Percentiles rank a stretch among this genome's conserved stretches.
These are phyloP conservation scores for Aplysina aerophoba DNA, from an alignment of 37 sponge, comb jelly and placozoan species.

Conservation along the genomic window DNA sequence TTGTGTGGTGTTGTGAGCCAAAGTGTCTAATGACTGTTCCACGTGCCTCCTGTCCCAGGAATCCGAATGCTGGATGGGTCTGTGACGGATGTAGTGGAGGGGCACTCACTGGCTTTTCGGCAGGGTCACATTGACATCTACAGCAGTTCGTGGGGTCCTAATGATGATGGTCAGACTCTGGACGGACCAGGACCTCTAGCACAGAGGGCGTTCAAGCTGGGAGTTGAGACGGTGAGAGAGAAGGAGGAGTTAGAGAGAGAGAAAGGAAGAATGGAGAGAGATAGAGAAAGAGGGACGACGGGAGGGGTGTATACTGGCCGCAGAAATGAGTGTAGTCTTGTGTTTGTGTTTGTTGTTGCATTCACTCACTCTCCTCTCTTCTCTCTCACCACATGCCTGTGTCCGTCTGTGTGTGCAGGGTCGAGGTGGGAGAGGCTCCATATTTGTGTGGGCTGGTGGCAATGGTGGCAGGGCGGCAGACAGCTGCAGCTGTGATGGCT, in stretches of 20 bases:
- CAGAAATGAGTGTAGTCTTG: too few relatives aligned
- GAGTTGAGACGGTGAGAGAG: conserved; percentile 69
- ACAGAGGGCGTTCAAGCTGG: conserved; percentile 73
- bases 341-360: too few relatives aligned
- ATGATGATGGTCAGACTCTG: conserved; percentile 93
- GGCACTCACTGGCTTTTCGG: conserved; percentile 80
- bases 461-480: conserved; percentile 93
- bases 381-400: too few relatives aligned
- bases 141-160: conserved; percentile 98
- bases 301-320: too few relatives aligned
- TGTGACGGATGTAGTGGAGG: conserved; percentile 95
- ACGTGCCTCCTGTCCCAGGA: too few relatives aligned
- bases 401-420: too few relatives aligned
- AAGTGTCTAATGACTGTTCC: too few relatives aligned
- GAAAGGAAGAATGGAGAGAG: too few relatives aligned
- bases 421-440: conserved; percentile 84
- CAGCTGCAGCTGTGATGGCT: conserved; percentile 98
- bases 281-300: too few relatives aligned
- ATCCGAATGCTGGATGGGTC: conserved; percentile 98
- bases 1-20: too few relatives aligned
- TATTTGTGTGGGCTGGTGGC: conserved; percentile 99
- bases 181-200: conserved; percentile 96
- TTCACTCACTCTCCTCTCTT: too few relatives aligned
- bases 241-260: too few relatives aligned
- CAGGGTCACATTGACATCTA: conserved; percentile 94